Evolutionary conservation across 2,113 vertebrate species (phyloP).

Genomic region (Neodontobutis hainanensis): DNA sequence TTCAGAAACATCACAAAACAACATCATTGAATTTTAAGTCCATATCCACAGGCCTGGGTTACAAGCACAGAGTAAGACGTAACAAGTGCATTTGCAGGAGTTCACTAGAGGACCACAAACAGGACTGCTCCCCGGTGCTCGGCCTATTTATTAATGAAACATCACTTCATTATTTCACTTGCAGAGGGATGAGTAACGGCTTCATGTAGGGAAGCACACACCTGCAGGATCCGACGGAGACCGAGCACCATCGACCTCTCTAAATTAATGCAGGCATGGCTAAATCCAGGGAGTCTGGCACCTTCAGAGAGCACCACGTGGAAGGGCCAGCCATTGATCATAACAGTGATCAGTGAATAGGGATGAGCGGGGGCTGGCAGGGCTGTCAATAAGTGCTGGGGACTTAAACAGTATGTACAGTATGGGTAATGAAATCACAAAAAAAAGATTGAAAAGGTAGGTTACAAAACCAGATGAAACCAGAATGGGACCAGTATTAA

Average conservation of each 20-base stretch:
- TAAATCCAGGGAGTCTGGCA: constrained; percentile 31
- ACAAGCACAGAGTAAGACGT: neutral
- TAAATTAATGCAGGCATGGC: constrained; percentile 25
- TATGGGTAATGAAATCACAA: neutral
- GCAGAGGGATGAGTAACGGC: constrained; percentile 46
- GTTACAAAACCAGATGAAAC: neutral
- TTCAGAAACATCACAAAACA: too few relatives aligned
- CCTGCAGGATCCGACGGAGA: constrained; percentile 37
- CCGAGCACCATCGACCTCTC: constrained; percentile 3
- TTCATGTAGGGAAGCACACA: constrained; percentile 44
- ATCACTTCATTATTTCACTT: constrained; percentile 61
- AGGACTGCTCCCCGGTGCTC: constrained; percentile 48
- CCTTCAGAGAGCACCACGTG: constrained; percentile 56
- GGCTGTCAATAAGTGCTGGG: constrained; percentile 37
- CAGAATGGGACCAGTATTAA: too few relatives aligned
- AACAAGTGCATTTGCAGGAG: constrained; percentile 31
- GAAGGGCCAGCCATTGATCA: constrained; percentile 53
- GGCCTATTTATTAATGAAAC: constrained; percentile 54
- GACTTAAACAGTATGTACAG: constrained; percentile 1
- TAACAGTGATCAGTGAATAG: constrained; percentile 36
- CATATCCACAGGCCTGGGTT: too few relatives aligned
- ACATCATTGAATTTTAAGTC: too few relatives aligned
- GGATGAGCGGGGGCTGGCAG: constrained; percentile 10
- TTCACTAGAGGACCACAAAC: constrained; percentile 31
- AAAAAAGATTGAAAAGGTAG: neutral